phyloP scores from a whole-genome alignment of 2,113 vertebrate genomes.

The Hipposideros armiger region DNA sequence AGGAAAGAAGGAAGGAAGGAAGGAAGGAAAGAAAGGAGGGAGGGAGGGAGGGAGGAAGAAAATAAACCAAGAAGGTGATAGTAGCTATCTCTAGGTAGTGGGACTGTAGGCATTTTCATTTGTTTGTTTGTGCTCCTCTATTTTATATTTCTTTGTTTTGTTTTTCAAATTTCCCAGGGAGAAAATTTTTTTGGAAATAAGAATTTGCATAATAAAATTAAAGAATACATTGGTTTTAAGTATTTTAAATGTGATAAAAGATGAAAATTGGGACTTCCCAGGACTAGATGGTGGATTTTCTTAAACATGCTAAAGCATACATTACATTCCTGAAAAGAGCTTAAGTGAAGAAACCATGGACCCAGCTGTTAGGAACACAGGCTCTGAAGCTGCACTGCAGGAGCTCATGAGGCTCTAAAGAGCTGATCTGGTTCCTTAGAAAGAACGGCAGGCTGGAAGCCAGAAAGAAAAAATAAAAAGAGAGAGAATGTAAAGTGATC shows the following conservation, averaged over 20 bases:
- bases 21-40: not conserved
- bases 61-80: not conserved
- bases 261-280: not conserved
- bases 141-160: not conserved
- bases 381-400: not conserved
- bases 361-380: not conserved
- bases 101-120: not conserved
- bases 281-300: not conserved
- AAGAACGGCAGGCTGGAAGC: not conserved
- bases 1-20: too few relatives aligned
- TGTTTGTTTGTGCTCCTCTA: not conserved
- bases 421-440: not conserved
- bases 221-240: not conserved
- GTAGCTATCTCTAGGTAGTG: not conserved
- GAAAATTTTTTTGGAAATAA: not conserved
- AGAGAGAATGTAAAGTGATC: not conserved
- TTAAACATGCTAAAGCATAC: not conserved
- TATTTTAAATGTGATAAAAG: not conserved
- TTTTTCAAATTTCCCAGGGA: not conserved
- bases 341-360: not conserved
- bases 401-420: not conserved
- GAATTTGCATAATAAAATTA: conserved; percentile 33
- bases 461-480: not conserved
- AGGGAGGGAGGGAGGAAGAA: too few relatives aligned
- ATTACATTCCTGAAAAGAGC: not conserved